A percentile compares a stretch with the other conserved stretches of the same genome.
Conservation (phyloP, 2,113 vertebrate species). For the Coreoperca whiteheadi region DNA sequence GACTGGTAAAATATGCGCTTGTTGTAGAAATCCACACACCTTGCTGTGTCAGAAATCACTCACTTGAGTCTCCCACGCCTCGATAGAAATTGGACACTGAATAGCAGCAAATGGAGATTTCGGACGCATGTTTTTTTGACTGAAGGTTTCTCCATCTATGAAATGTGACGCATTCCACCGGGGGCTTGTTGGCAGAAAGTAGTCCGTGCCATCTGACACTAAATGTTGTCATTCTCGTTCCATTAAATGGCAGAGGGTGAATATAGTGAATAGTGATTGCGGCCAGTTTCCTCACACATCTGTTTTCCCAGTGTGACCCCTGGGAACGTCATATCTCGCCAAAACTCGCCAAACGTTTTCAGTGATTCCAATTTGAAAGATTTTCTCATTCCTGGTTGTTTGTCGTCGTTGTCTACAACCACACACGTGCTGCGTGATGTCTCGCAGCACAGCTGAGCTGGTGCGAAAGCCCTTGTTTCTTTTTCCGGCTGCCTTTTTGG, state of each 20-base stretch:
- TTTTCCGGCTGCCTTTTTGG: conserved; percentile 12
- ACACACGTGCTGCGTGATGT: background rate
- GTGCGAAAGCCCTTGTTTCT: background rate
- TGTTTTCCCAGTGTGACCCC: background rate
- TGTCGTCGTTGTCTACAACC: background rate
- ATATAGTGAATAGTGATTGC: background rate
- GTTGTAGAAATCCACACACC: background rate
- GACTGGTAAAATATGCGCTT: background rate
- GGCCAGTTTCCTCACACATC: no score
- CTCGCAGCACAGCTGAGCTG: background rate
- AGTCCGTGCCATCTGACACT: no score
- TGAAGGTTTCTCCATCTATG: background rate
- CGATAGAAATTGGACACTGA: background rate
- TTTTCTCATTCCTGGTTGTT: background rate
- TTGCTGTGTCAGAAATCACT: background rate
- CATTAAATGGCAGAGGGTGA: no score
- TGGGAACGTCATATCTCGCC: background rate
- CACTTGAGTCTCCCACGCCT: background rate
- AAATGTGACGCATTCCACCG: background rate
- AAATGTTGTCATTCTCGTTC: no score
- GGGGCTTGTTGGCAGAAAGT: no score
- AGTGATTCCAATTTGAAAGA: background rate
- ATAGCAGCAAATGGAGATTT: background rate
- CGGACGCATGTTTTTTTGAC: no score
- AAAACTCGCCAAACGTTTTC: background rate